Conservation (phyloP, 1,140 invertebrate species). For the Dufourea novaeangliae region DNA sequence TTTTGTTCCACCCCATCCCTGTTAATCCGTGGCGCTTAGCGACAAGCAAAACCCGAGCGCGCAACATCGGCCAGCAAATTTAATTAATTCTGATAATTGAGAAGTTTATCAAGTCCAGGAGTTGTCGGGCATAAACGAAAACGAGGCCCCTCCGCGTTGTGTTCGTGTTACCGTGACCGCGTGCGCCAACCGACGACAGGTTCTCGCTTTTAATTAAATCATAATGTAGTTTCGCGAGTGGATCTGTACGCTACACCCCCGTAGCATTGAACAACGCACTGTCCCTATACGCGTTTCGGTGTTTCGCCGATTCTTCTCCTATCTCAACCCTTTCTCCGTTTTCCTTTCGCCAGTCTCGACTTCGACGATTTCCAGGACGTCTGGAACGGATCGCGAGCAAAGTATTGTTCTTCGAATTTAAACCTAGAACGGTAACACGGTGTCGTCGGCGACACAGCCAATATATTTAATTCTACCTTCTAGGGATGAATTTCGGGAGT, state of each 20-base stretch:
- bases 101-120: slow-evolving; percentile 60
- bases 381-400: slow-evolving; percentile 28
- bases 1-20: background rate
- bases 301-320: background rate
- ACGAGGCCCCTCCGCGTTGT: slow-evolving; percentile 18
- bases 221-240: slow-evolving; percentile 54
- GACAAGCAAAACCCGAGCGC: background rate
- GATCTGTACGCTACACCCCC: background rate
- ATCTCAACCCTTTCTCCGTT: background rate
- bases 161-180: slow-evolving; percentile 13
- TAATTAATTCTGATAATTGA: slow-evolving; percentile 68
- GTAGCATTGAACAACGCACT: too few species aligned
- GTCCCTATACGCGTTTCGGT: background rate
- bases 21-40: background rate
- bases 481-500: too few species aligned
- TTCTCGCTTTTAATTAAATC: slow-evolving; percentile 68
- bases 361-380: background rate
- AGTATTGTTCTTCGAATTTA: too few species aligned
- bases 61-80: slow-evolving; percentile 40
- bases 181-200: slow-evolving; percentile 29
- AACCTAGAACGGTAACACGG: too few species aligned
- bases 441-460: too few species aligned
- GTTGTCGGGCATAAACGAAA: slow-evolving; percentile 38
- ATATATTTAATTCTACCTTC: too few species aligned
- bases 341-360: too few species aligned